Percentiles rank a stretch among this genome's conserved stretches.
phyloP scores from a whole-genome alignment of 2,888 invertebrate genomes.

The Drosophila lacicola region DNA sequence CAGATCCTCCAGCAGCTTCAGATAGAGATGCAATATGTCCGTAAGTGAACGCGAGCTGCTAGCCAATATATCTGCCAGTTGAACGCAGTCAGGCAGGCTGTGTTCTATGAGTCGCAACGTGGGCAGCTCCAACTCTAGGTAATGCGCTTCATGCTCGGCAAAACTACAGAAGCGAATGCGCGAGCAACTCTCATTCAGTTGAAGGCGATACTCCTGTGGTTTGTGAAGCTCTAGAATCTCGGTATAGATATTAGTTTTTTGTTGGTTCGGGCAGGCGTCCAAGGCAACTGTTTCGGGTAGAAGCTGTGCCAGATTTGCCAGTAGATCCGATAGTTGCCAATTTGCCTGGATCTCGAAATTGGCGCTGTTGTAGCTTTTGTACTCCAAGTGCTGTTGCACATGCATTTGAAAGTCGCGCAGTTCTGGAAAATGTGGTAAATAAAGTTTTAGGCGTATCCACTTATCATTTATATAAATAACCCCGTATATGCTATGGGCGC shows the following conservation, averaged over 20 bases:
- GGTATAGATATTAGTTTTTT: slow-evolving; percentile 60
- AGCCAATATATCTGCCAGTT: slow-evolving; percentile 63
- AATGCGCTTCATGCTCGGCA: slow-evolving; percentile 72
- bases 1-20: slow-evolving; percentile 76
- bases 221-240: slow-evolving; percentile 73
- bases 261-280: not conserved
- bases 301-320: slow-evolving; percentile 57
- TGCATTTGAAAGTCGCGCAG: slow-evolving; percentile 55
- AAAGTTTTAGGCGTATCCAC: slow-evolving; percentile 64
- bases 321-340: slow-evolving; percentile 66
- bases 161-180: slow-evolving; percentile 77
- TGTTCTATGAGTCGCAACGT: slow-evolving; percentile 67
- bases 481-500: slow-evolving; percentile 37
- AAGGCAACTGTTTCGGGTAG: slow-evolving; percentile 4
- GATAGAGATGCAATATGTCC: slow-evolving; percentile 57
- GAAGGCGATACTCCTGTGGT: slow-evolving; percentile 64
- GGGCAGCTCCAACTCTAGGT: slow-evolving; percentile 72
- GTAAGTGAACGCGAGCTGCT: slow-evolving; percentile 32
- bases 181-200: slow-evolving; percentile 62
- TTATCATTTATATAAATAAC: slow-evolving; percentile 28
- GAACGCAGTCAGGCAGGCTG: slow-evolving; percentile 80
- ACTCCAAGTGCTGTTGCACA: slow-evolving; percentile 54
- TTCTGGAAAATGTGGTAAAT: slow-evolving; percentile 73
- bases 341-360: slow-evolving; percentile 45
- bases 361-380: slow-evolving; percentile 37